Conservation (phyloP, 2,888 invertebrate species). For the Dolichopus griseipennis region DNA sequence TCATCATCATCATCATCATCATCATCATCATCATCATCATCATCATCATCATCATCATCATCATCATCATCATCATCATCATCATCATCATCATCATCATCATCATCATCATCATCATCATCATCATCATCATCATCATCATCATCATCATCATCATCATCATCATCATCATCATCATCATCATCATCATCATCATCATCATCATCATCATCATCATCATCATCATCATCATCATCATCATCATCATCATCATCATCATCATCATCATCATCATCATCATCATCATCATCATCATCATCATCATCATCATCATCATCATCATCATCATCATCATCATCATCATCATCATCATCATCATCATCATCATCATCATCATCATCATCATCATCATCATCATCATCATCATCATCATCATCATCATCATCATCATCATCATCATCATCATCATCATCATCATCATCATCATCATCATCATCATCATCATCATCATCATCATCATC, state of each 20-base stretch:
- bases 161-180: slow-evolving; percentile 6
- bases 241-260: slow-evolving; percentile 6
- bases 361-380: slow-evolving; percentile 6
- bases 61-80: slow-evolving; percentile 6
- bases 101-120: slow-evolving; percentile 6
- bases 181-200: slow-evolving; percentile 6
- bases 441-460: slow-evolving; percentile 6
- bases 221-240: slow-evolving; percentile 6
- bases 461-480: slow-evolving; percentile 6
- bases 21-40: slow-evolving; percentile 6
- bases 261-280: slow-evolving; percentile 6
- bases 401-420: not conserved
- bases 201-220: slow-evolving; percentile 6
- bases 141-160: slow-evolving; percentile 6
- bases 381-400: slow-evolving; percentile 6
- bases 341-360: slow-evolving; percentile 6
- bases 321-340: slow-evolving; percentile 6
- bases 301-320: slow-evolving; percentile 6
- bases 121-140: slow-evolving; percentile 6
- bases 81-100: slow-evolving; percentile 6
- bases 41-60: slow-evolving; percentile 6
- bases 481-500: slow-evolving; percentile 6
- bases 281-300: slow-evolving; percentile 6
- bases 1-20: slow-evolving; percentile 6
- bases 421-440: not conserved